These are phyloP conservation scores for Hemiscyllium ocellatum DNA, from an alignment of 2,113 vertebrate species.

Conservation along the genomic window DNA sequence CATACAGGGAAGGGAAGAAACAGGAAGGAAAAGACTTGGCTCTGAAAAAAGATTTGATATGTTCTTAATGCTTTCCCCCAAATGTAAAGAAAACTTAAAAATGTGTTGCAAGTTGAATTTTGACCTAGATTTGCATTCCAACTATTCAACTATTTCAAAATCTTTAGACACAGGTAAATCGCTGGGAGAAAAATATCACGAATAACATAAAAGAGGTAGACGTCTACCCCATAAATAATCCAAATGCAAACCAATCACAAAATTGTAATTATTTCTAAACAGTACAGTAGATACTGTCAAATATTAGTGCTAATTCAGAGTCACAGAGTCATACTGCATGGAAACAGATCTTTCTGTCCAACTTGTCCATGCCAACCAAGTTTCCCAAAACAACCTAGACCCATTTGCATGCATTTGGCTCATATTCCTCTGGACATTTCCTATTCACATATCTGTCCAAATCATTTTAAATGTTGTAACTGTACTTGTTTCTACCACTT, in stretches of 20 bases:
- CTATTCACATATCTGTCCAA: too few species aligned
- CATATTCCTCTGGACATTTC: too few species aligned
- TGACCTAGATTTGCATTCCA: neutral
- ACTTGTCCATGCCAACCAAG: too few species aligned
- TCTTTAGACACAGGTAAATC: neutral
- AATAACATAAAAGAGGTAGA: neutral
- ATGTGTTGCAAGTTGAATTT: neutral
- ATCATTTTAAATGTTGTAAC: too few species aligned
- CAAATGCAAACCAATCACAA: neutral
- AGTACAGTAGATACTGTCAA: neutral
- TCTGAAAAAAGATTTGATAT: neutral
- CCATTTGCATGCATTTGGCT: too few species aligned
- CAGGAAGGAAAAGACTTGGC: neutral
- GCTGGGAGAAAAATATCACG: neutral
- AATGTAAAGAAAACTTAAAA: neutral
- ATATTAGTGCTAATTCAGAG: neutral
- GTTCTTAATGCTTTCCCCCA: neutral
- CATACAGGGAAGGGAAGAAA: neutral
- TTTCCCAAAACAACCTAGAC: too few species aligned
- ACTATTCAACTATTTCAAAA: neutral
- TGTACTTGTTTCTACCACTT: too few species aligned
- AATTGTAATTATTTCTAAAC: too few species aligned
- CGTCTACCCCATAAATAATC: neutral
- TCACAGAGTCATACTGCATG: too few species aligned
- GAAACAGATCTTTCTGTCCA: too few species aligned